A percentile compares a stretch with the other conserved stretches of the same genome.
Conservation (phyloP, 2,797 vertebrate species). For the Cichlasoma orientale region DNA sequence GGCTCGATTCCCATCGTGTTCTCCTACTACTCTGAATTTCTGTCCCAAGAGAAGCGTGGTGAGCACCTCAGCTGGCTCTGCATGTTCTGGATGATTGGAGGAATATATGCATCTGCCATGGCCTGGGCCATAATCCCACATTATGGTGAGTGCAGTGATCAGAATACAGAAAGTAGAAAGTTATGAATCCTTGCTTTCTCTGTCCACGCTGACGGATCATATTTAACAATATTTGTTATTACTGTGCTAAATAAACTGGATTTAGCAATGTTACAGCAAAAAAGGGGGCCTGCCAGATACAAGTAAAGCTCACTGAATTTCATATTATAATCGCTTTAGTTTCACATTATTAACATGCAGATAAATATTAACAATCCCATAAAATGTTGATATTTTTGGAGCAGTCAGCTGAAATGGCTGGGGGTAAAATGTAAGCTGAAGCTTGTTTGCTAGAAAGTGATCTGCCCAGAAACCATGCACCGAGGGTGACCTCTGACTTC, state of each 20-base stretch:
- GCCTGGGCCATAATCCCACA: slow-evolving; percentile 99
- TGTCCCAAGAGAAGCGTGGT: slow-evolving; percentile 96
- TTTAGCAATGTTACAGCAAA: too few species aligned
- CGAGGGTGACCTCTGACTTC: slow-evolving; percentile 19
- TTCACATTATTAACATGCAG: neutral
- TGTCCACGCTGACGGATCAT: neutral
- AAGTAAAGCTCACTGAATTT: neutral
- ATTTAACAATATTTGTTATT: neutral
- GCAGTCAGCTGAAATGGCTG: neutral
- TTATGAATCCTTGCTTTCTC: neutral
- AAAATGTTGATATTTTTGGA: neutral
- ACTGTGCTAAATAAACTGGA: too few species aligned
- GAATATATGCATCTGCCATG: slow-evolving; percentile 97
- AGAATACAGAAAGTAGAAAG: neutral
- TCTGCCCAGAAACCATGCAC: neutral
- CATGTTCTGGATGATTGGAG: slow-evolving; percentile 99
- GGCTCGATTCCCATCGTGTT: slow-evolving; percentile 98
- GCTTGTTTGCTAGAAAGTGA: neutral
- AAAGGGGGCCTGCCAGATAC: neutral
- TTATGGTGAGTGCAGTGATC: slow-evolving; percentile 84
- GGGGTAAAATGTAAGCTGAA: neutral
- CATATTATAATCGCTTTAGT: neutral
- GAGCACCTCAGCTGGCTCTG: slow-evolving; percentile 98
- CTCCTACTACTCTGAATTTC: slow-evolving; percentile 97
- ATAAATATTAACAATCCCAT: neutral